Evolutionary conservation across 2,888 invertebrate species (phyloP).

Genomic region (Oxytorus armatus): DNA sequence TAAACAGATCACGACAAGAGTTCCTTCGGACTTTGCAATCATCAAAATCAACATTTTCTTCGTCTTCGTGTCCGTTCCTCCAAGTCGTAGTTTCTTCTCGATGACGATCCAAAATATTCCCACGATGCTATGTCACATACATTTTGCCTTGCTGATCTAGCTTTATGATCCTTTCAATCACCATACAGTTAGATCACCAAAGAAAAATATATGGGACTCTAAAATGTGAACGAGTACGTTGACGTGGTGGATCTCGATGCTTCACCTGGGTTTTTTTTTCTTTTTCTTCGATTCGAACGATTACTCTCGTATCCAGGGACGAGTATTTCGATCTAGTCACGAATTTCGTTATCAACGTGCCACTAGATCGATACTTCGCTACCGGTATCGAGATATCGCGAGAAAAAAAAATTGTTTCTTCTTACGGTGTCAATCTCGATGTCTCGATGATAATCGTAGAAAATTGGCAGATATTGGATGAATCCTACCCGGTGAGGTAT

Average conservation of each 20-base stretch:
- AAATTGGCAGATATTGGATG: constrained; percentile 77
- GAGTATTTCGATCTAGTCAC: constrained; percentile 85
- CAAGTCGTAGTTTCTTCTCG: background rate
- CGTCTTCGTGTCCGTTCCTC: background rate
- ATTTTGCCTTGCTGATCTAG: constrained; percentile 83
- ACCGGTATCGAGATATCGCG: constrained; percentile 67
- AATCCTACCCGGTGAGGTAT: constrained; percentile 84
- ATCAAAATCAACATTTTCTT: background rate
- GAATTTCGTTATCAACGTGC: constrained; percentile 74
- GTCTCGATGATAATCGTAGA: constrained; percentile 40
- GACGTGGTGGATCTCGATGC: constrained; percentile 8
- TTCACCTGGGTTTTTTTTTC: constrained; percentile 20
- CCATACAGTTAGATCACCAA: constrained; percentile 87
- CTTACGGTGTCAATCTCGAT: background rate
- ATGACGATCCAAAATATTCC: constrained; percentile 30
- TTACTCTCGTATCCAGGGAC: constrained; percentile 74
- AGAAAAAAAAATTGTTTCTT: background rate
- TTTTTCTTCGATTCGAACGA: constrained; percentile 56
- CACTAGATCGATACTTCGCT: constrained; percentile 82
- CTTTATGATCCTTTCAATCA: constrained; percentile 83
- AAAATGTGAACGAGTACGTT: no score
- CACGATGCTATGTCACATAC: constrained; percentile 74
- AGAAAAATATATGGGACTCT: constrained; percentile 83
- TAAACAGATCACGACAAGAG: constrained; percentile 82
- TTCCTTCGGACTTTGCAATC: constrained; percentile 79